phyloP scores from a whole-genome alignment of 2,113 vertebrate species.

The Campylomormyrus tamandua region DNA sequence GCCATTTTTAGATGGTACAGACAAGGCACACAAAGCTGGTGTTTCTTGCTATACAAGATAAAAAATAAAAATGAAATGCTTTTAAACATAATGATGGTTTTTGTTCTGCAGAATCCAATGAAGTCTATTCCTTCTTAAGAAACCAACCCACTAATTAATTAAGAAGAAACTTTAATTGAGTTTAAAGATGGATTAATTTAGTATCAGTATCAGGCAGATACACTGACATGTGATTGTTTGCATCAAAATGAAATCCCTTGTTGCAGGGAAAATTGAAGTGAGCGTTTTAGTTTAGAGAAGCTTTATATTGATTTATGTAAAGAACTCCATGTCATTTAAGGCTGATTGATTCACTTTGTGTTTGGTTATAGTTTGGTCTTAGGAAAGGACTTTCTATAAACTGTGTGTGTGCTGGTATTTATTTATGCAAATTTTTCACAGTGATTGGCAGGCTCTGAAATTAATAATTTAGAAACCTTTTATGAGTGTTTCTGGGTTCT shows the following conservation, averaged over 20 bases:
- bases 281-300: background rate
- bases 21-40: background rate
- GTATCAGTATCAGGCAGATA: background rate
- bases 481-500: background rate
- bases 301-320: slow-evolving; percentile 15
- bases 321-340: background rate
- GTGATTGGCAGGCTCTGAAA: background rate
- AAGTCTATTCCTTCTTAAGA: background rate
- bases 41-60: background rate
- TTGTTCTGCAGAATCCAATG: background rate
- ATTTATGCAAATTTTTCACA: background rate
- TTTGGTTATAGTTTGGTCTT: background rate
- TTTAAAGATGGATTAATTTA: slow-evolving; percentile 16
- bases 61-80: background rate
- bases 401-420: background rate
- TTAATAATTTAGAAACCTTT: background rate
- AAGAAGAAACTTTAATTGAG: slow-evolving; percentile 15
- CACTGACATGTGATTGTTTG: background rate
- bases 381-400: background rate
- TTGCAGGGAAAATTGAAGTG: background rate
- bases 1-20: background rate
- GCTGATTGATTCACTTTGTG: background rate
- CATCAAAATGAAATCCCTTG: background rate
- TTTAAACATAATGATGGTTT: background rate
- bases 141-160: background rate